A percentile compares a stretch with the other conserved stretches of the same genome.
Conservation (phyloP, 2,888 invertebrate species). For the Cerceris rybyensis region DNA sequence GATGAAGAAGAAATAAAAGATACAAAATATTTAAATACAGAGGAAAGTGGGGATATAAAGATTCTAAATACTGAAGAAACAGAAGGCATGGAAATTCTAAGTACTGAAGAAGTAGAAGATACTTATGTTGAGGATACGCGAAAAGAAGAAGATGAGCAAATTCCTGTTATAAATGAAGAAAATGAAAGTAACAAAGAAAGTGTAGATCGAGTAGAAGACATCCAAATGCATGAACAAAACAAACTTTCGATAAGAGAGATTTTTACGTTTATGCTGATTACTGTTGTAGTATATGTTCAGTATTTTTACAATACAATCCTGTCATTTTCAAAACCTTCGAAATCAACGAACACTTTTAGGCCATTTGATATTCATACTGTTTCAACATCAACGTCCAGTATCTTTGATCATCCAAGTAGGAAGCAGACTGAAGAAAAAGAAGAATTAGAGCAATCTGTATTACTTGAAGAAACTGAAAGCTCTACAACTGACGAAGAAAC, state of each 20-base stretch:
- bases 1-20: background rate
- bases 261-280: slow-evolving; percentile 5
- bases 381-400: slow-evolving; percentile 20
- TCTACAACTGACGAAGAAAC: too few species aligned
- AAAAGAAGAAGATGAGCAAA: background rate
- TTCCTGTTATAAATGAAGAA: background rate
- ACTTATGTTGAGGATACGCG: background rate
- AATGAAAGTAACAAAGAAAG: background rate
- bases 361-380: slow-evolving; percentile 34
- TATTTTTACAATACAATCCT: slow-evolving; percentile 2
- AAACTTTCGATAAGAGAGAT: background rate
- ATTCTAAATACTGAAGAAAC: too few species aligned
- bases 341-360: slow-evolving; percentile 6
- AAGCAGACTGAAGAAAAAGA: background rate
- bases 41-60: too few species aligned
- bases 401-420: background rate
- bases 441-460: background rate
- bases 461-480: background rate
- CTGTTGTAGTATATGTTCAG: slow-evolving; percentile 13
- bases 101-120: background rate
- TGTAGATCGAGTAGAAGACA: background rate
- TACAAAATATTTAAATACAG: too few species aligned
- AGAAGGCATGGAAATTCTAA: background rate
- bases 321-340: background rate
- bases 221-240: background rate